Percentiles rank a stretch among this genome's conserved stretches.
These are phyloP conservation scores for Athene noctua DNA, from an alignment of 2,113 vertebrate genomes.

Conservation along the genomic window DNA sequence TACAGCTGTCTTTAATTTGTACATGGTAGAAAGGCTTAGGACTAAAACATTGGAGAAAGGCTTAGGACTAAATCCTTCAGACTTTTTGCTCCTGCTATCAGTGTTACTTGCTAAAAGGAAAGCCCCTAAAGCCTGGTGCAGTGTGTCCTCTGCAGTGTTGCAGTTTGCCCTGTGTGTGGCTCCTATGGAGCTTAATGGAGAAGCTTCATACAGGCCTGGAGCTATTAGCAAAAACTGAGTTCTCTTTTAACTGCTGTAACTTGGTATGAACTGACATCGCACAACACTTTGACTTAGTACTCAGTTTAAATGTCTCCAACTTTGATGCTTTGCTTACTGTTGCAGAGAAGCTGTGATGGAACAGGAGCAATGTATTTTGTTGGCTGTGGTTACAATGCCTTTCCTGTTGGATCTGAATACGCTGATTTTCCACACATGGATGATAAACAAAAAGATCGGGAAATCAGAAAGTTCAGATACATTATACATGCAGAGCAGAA, in stretches of 20 bases:
- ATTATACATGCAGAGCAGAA: constrained; percentile 96
- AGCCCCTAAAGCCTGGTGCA: neutral
- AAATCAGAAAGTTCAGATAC: constrained; percentile 91
- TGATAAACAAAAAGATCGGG: constrained; percentile 87
- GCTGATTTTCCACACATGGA: constrained; percentile 96
- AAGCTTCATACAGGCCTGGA: neutral
- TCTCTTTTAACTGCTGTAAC: neutral
- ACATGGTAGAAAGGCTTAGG: neutral
- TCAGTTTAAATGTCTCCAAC: neutral
- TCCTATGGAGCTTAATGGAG: neutral
- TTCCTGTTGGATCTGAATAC: constrained; percentile 89
- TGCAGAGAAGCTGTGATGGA: constrained; percentile 81
- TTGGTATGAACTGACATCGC: neutral
- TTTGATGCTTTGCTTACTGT: constrained; percentile 24
- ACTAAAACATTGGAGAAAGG: neutral
- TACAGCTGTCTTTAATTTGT: neutral
- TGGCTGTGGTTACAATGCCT: constrained; percentile 95
- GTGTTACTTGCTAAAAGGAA: neutral
- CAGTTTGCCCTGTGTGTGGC: rapidly evolving
- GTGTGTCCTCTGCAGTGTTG: neutral
- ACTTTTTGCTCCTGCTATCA: neutral
- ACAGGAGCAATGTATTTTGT: constrained; percentile 85
- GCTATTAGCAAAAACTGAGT: neutral
- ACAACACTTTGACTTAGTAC: neutral
- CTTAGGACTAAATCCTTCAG: neutral